Evolutionary conservation across 1,140 invertebrate species (phyloP), one percentile per base, ranked within the genome.

Genomic region (Glossosoma conforme): DNA sequence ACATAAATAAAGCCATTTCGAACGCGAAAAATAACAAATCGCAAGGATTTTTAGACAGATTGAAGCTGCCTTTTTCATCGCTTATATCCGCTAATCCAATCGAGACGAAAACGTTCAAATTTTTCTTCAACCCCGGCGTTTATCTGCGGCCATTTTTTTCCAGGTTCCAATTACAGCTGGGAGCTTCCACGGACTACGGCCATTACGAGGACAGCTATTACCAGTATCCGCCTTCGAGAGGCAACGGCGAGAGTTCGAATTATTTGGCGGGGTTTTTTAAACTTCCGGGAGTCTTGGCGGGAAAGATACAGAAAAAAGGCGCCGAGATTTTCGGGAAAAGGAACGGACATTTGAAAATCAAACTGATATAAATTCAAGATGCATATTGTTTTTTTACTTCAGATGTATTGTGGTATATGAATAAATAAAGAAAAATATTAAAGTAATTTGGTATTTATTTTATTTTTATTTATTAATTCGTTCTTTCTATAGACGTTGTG

Each of bases 141-240:
- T 44, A 17, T 33, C 25, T 52, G 20, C 48, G 33, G 19, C 49
- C 43, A 4, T 57, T 57, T 25, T 22, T 35, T n/a, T 52, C 49
- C 2, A 48, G 40, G 21, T 57, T 57, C 37, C 49, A 57, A 10
- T 17, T 57, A 3, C 44, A 52, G 14, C 38, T 57, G 2, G 49
- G 40, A 15, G 49, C 19, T 13, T 14, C 20, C 3, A 33, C 25
- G 8, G 9, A 45, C 20, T 28, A 18, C 24, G 19, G 11, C n/a
- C n/a, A 45, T 13, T 43, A 33, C 15, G 15, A 11, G 4, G 24
- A 51, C n/a, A 25, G 13, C 22, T 35, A 32, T 28, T 43, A 43
- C 28, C 20, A 40, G 13, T 21, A 20, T 4, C 25, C 42, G 8
- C 33, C 30, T 19, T 32, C n/a, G 11, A 21, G 1, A 46, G 36